Conservation (phyloP, 2,113 vertebrate genomes). For the Pantherophis guttatus region DNA sequence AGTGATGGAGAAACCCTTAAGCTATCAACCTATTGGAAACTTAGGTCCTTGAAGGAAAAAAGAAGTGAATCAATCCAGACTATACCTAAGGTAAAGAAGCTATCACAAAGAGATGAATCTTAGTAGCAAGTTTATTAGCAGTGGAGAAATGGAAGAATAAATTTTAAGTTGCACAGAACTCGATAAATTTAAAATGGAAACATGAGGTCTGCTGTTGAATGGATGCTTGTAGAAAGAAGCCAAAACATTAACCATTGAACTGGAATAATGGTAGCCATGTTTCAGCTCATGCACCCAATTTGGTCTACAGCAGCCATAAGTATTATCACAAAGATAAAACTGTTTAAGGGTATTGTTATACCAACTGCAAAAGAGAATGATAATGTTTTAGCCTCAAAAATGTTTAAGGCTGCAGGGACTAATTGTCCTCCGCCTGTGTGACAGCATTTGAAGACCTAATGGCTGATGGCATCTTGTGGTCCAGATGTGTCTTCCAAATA, state of each 20-base stretch:
- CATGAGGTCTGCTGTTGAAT: not conserved
- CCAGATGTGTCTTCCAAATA: not conserved
- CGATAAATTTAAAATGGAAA: not conserved
- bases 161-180: not conserved
- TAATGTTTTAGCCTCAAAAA: not conserved
- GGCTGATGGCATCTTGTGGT: not conserved
- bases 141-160: not conserved
- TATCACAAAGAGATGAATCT: not conserved
- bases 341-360: not conserved
- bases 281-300: no score
- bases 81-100: not conserved
- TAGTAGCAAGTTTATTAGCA: not conserved
- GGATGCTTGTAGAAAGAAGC: not conserved
- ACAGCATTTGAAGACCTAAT: not conserved
- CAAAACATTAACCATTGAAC: not conserved
- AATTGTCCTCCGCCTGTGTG: not conserved
- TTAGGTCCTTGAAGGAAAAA: not conserved
- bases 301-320: not conserved
- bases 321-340: not conserved
- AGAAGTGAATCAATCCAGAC: not conserved
- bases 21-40: not conserved
- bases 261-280: not conserved
- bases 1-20: not conserved
- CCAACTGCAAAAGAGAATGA: not conserved
- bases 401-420: not conserved